phyloP scores from a whole-genome alignment of 2,113 vertebrate genomes.

The Ibidorhyncha struthersii region DNA sequence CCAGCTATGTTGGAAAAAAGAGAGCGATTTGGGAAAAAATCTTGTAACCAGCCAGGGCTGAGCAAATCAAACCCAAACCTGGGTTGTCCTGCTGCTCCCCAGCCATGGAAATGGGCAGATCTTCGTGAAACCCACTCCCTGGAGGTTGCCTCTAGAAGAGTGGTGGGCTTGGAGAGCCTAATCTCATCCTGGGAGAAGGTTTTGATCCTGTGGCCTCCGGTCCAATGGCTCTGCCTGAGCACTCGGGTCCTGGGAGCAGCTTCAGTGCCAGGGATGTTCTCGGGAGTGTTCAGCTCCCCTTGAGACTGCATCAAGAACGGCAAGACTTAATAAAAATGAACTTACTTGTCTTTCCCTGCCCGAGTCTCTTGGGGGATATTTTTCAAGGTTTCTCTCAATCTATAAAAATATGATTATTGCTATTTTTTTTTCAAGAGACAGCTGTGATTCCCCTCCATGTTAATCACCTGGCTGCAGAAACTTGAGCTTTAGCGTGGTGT shows the following conservation, averaged over 20 bases:
- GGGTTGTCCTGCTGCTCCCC: background rate
- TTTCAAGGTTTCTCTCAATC: background rate
- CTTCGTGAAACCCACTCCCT: background rate
- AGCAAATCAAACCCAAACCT: background rate
- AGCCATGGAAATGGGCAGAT: background rate
- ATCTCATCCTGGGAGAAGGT: background rate
- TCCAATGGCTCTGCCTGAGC: background rate
- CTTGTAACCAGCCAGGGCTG: background rate
- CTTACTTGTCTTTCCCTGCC: background rate
- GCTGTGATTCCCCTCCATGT: background rate
- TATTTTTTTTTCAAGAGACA: background rate
- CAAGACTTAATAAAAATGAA: background rate
- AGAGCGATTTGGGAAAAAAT: background rate
- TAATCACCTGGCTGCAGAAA: background rate
- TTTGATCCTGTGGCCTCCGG: fast-evolving
- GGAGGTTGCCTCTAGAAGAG: background rate
- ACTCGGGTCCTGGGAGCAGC: background rate
- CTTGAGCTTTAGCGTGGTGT: fast-evolving
- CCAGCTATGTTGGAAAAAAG: background rate
- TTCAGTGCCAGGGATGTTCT: background rate
- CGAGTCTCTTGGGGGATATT: background rate
- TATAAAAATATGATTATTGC: background rate
- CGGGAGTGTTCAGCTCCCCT: background rate
- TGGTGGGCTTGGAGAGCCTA: background rate
- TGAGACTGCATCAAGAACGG: fast-evolving